These are phyloP conservation scores for Pangasianodon gigas DNA, from an alignment of 2,113 vertebrate species.

Conservation along the genomic window DNA sequence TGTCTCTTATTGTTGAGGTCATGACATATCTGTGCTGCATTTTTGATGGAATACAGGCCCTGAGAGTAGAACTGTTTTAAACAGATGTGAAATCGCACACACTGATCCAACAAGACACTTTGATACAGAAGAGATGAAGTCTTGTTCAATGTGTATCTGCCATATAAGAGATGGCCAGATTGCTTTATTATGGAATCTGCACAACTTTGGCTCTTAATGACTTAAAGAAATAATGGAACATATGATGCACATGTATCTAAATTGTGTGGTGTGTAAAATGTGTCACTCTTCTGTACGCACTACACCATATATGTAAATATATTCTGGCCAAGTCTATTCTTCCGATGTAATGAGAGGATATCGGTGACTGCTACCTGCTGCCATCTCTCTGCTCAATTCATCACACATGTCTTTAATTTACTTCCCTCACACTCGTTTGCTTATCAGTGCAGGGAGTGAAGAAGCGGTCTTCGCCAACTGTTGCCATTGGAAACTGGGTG, in stretches of 20 bases:
- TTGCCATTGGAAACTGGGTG: constrained; percentile 35
- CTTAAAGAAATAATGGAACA: background rate
- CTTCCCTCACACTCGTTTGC: constrained; percentile 39
- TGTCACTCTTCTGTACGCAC: background rate
- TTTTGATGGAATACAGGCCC: constrained; percentile 4
- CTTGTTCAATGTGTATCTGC: background rate
- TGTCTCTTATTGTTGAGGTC: constrained; percentile 10
- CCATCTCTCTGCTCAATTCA: constrained; percentile 19
- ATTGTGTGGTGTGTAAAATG: background rate
- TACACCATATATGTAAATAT: background rate
- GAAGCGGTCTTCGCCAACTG: constrained; percentile 10
- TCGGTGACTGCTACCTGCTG: constrained; percentile 9
- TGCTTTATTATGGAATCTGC: background rate
- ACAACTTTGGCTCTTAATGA: background rate
- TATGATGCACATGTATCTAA: background rate
- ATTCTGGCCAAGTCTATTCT: background rate
- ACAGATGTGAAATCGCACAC: constrained; percentile 16
- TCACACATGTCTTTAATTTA: constrained; percentile 41
- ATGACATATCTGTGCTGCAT: background rate
- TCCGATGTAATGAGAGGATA: background rate
- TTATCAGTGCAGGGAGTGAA: constrained; percentile 29
- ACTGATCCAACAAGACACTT: constrained; percentile 14
- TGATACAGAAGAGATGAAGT: background rate
- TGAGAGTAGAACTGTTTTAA: constrained; percentile 22
- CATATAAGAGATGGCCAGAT: background rate